These are phyloP conservation scores for Dicycla oo DNA, from an alignment of 2,888 invertebrate genomes.

Conservation along the genomic window DNA sequence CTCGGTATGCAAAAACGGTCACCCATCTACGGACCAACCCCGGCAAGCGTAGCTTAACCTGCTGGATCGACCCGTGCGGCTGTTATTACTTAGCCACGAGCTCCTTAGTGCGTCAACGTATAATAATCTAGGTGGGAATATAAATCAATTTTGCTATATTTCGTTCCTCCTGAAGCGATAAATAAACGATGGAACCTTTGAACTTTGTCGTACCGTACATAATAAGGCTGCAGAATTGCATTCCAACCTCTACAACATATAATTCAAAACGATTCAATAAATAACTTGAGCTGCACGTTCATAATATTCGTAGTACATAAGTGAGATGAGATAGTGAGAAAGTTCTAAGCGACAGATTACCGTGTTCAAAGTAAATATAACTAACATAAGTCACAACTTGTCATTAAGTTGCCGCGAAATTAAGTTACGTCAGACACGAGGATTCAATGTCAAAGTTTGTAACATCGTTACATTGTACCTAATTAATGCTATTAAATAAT, in stretches of 20 bases:
- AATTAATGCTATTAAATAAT: constrained; percentile 61
- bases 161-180: too few species aligned
- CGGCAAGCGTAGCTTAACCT: too few species aligned
- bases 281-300: neutral
- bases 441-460: constrained; percentile 62
- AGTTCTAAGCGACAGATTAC: constrained; percentile 40
- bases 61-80: too few species aligned
- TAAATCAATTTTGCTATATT: too few species aligned
- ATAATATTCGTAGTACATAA: neutral
- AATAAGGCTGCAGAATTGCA: neutral
- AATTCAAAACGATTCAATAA: neutral
- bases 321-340: constrained; percentile 31
- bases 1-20: too few species aligned
- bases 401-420: constrained; percentile 59
- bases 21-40: too few species aligned
- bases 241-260: neutral
- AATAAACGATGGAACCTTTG: too few species aligned
- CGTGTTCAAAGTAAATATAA: constrained; percentile 47
- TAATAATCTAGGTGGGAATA: too few species aligned
- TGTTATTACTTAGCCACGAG: too few species aligned
- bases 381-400: constrained; percentile 54
- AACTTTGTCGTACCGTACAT: too few species aligned
- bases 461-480: constrained; percentile 53
- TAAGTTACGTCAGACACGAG: constrained; percentile 54
- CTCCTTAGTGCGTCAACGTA: too few species aligned